Base-by-base conservation (phyloP, 1,140 invertebrate genomes). In the Sitophilus oryzae region DNA sequence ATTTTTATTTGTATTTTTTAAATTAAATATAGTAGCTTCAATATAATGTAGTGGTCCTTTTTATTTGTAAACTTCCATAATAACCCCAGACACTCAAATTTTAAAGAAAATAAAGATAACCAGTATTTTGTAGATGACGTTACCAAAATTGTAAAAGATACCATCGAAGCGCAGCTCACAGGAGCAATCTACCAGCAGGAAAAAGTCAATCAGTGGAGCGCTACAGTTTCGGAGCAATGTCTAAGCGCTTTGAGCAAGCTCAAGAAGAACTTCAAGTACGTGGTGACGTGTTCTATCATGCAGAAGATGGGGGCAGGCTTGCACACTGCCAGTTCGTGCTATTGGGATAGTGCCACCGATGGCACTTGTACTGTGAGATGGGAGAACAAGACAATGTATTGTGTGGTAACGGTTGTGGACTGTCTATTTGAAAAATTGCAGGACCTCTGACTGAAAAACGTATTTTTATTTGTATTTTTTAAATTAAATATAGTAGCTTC, bases 301-400 rank as follows among this genome's bases (percentile, higher is more conserved):
- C 95, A 98, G 75, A 98, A 98, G 75, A 97, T 93, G 74, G 95
- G 95, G 15, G 91, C 94, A 14, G 95, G 94, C 22, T 75, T 98
- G 41, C 94, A 98, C 71, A 96, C 94, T n/a, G 93, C 95, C 0
- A 95, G 91, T 65, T 94, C 93, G 0, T 98, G 95, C 71, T 98
- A 85, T 71, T 98, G 95, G 95, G 95, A 98, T 71, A 95, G 91
- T 62, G 81, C 84, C 11, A 96, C 93, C 3, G 96, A 98, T 76
- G 92, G 92, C 57, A 93, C 91, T 54, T 97, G 93, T 73, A 98
- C 93, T 0, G 92, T 98, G 2, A 86, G 93, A 66, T 98, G 95
- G 95, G 95, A 98, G 69, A 98, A 98, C 71, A 98, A 98, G 74
- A 93, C 89, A 21, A 95, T 98, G 89, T 97, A 96, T 70, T 97